phyloP scores from a whole-genome alignment of 1,140 invertebrate genomes.

The Yoshiicerus persimilis region DNA sequence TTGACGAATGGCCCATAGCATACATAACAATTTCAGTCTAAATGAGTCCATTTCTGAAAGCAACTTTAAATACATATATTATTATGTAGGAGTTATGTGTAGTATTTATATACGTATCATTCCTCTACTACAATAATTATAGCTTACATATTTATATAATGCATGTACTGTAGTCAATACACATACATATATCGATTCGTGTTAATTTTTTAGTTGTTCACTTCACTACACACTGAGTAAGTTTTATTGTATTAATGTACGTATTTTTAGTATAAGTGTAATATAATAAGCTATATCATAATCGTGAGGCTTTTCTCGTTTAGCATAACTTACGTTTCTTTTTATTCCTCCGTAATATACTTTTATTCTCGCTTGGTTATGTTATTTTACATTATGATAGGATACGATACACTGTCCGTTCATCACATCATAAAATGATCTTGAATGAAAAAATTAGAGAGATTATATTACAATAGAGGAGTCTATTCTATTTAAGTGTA shows the following conservation, averaged over 20 bases:
- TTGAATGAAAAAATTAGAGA: background rate
- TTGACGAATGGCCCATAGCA: background rate
- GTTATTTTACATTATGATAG: background rate
- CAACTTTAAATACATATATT: background rate
- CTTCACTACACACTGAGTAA: background rate
- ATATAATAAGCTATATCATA: background rate
- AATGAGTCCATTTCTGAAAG: conserved; percentile 4
- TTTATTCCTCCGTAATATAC: background rate
- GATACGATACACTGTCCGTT: background rate
- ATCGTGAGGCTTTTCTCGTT: background rate
- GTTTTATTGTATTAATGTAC: background rate
- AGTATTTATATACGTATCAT: background rate
- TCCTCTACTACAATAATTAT: background rate
- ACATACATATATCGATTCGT: too few species aligned
- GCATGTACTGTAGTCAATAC: background rate
- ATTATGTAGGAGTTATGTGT: background rate
- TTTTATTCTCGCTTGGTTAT: background rate
- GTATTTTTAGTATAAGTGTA: background rate
- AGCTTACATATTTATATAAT: too few species aligned
- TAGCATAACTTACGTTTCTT: background rate
- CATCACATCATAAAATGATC: background rate
- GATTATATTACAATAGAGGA: background rate
- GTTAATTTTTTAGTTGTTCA: background rate
- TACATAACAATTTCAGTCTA: conserved; percentile 14
- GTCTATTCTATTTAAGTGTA: background rate